These are phyloP conservation scores for Crocidura indochinensis DNA, from an alignment of 2,797 vertebrate species.

Conservation along the genomic window DNA sequence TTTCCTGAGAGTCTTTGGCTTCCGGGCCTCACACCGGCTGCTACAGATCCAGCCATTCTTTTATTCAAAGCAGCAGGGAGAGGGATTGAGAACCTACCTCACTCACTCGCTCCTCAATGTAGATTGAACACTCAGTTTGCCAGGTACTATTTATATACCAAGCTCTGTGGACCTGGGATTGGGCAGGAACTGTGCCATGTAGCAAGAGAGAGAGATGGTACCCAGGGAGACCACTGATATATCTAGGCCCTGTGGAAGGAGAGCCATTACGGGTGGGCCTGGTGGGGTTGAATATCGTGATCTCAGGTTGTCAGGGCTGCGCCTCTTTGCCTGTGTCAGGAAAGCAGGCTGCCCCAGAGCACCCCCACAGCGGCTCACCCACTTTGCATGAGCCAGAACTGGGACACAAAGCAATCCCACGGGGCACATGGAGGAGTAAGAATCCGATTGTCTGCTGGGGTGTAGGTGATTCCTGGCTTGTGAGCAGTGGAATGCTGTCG, in stretches of 20 bases:
- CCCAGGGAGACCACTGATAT: not conserved
- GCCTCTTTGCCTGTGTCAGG: not conserved
- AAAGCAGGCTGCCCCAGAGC: constrained; percentile 38
- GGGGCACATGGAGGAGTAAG: not conserved
- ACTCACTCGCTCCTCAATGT: no score
- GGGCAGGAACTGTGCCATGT: not conserved
- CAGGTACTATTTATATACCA: not conserved
- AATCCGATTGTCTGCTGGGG: not conserved
- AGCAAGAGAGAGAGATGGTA: not conserved
- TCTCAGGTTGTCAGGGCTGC: not conserved
- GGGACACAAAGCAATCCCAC: not conserved
- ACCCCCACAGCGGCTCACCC: not conserved
- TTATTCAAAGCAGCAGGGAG: not conserved
- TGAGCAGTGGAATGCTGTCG: not conserved
- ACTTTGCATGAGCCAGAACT: not conserved
- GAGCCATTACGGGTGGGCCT: not conserved
- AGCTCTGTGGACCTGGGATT: no score
- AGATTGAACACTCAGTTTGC: not conserved
- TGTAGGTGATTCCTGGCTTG: not conserved
- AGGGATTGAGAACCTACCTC: not conserved
- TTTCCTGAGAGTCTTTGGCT: not conserved
- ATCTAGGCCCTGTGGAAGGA: not conserved
- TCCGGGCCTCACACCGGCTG: not conserved
- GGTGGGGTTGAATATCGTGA: not conserved
- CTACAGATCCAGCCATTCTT: not conserved